Base-by-base conservation (phyloP, 2,888 invertebrate genomes). In the Drosophila tripunctata region DNA sequence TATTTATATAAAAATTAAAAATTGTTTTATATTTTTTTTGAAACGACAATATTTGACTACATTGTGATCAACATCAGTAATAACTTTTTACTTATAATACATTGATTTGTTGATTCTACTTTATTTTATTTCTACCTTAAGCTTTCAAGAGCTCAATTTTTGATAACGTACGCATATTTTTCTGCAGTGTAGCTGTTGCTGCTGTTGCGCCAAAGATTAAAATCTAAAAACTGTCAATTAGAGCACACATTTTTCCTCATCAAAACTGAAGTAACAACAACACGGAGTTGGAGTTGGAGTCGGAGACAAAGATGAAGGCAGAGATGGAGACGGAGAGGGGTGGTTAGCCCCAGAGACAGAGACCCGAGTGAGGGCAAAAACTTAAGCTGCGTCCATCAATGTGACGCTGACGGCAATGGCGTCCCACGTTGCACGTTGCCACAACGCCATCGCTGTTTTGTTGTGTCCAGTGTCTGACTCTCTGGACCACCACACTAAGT, bases 161-260 rank as follows among this genome's bases (percentile, higher is more conserved):
- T 21, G 21, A n/a, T n/a, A n/a, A n/a, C n/a, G n/a, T n/a, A n/a
- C n/a, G n/a, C n/a, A n/a, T n/a, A n/a, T n/a, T 27, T 27, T 27
- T 3, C 10, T 1, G 8, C 27, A 27, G 27, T 27, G 27, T 27
- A 27, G 27, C 27, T 27, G 27, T 3, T 27, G 27, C 27, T 27
- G 58, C 54, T 41, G 62, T 40, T 54, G 63, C 67, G 77, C 73
- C 76, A 77, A 80, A 88, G 89, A 89, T 89, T 89, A 89, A 88
- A 89, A 89, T 89, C 89, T 89, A 80, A 84, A 84, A 88, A 89
- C 82, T 89, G 89, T 89, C 89, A 89, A 89, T 89, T 89, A 89
- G 89, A 86, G 89, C 89, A 81, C 81, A 81, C 81, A 89, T 88
- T 88, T 87, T 81, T 81, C 82, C 83, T 79, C 83, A 81, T 81